These are phyloP conservation scores for Tupaia tana DNA, from an alignment of 2,113 vertebrate species.

Conservation along the genomic window DNA sequence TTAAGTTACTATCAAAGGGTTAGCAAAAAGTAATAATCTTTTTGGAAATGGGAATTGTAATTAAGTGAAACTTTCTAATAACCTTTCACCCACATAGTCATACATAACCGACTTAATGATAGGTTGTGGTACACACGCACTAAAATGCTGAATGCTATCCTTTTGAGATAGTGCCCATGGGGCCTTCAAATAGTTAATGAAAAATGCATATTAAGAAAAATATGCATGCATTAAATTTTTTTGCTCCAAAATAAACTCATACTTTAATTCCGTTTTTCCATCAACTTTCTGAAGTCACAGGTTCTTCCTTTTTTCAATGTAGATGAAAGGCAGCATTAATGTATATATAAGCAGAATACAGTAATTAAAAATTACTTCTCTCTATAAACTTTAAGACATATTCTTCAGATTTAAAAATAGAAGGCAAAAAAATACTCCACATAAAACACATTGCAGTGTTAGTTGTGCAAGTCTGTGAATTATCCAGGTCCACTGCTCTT, in stretches of 20 bases:
- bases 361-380: constrained; percentile 11
- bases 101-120: background rate
- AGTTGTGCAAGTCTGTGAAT: background rate
- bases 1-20: constrained; percentile 35
- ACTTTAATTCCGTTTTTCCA: too few relatives aligned
- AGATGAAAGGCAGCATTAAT: background rate
- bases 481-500: background rate
- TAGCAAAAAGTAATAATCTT: constrained; percentile 2
- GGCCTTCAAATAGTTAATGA: too few relatives aligned
- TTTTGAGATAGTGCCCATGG: constrained; percentile 34
- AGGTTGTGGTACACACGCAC: background rate
- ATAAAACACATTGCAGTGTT: constrained; percentile 23
- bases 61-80: background rate
- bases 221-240: too few relatives aligned
- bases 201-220: too few relatives aligned
- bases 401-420: constrained; percentile 31
- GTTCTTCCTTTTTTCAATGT: background rate
- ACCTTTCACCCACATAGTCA: constrained; percentile 4
- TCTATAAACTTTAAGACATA: background rate
- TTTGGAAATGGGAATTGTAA: constrained; percentile 30
- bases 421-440: constrained; percentile 22
- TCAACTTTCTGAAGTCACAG: too few relatives aligned
- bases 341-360: background rate
- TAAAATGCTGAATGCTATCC: background rate
- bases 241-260: too few relatives aligned